A percentile compares a stretch with the other conserved stretches of the same genome.
These are phyloP conservation scores for Rhineura floridana DNA, from an alignment of 2,113 vertebrate species.

Conservation along the genomic window DNA sequence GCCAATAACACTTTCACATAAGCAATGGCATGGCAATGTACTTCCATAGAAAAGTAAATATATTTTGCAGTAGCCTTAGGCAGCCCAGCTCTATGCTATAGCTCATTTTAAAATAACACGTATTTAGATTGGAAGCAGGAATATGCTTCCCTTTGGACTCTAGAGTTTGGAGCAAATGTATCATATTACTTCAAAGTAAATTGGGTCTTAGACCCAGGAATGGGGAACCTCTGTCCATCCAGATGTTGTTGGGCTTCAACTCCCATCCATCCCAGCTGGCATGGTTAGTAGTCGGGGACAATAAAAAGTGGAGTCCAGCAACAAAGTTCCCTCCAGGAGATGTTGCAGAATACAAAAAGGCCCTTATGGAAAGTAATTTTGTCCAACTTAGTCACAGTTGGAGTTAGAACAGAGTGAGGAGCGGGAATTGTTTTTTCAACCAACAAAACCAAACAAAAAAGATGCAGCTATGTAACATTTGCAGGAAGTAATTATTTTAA, in stretches of 20 bases:
- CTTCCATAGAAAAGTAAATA: background rate
- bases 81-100: background rate
- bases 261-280: too few species aligned
- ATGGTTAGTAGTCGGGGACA: too few species aligned
- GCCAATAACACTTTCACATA: background rate
- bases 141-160: background rate
- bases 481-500: constrained; percentile 56
- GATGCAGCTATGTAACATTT: constrained; percentile 48
- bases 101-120: background rate
- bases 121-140: background rate
- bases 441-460: constrained; percentile 29
- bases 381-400: background rate
- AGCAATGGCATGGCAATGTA: background rate
- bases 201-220: background rate
- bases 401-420: background rate
- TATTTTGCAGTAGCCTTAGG: background rate
- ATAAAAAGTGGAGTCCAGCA: too few species aligned
- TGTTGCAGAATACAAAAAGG: background rate
- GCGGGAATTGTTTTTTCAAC: background rate
- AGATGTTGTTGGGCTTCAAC: too few species aligned
- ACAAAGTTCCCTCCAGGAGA: background rate
- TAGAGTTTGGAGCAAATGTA: background rate
- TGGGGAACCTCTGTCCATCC: too few species aligned
- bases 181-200: background rate
- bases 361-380: background rate